Base-by-base conservation (phyloP, 2,797 vertebrate genomes). In the Staurois parvus region DNA sequence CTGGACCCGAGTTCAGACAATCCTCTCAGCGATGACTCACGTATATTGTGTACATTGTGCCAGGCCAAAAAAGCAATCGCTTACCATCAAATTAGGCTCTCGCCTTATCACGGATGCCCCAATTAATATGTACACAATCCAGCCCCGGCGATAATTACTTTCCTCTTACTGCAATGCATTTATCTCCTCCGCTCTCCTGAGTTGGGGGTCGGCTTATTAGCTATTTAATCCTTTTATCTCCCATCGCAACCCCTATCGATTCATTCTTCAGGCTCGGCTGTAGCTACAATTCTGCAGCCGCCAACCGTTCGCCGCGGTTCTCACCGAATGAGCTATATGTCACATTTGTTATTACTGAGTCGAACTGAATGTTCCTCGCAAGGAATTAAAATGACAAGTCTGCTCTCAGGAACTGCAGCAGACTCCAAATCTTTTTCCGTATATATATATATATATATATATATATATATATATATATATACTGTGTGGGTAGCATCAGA, bases 171-270 rank as follows among this genome's bases (percentile, higher is more conserved):
- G 29, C 67, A 34, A 19, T n/a, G 29, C 48, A 64, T 75, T 72
- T 66, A 29, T 77, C 93, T 95, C 94, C 93, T 92, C 92, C 26
- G 69, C 93, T 93, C 93, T 93, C 94, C 93, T 93, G 37, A 37
- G 0, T n/a, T 26, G 21, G 91, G 94, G 94, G 94, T 95, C 93
- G 93, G 90, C 59, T 94, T 93, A 94, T 95, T 93, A 93, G 91
- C 89, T 89, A 93, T 92, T 94, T 95, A 94, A 94, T 95, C 91
- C 91, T 90, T 93, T 92, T 93, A 89, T 92, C 92, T 92, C 88
- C 85, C 88, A 90, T 90, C 91, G 92, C 89, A 83, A 10, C 89
- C 88, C 89, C 88, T 91, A 94, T 91, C 92, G 91, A 94, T 93
- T 92, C 91, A 88, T 90, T 93, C 89, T 90, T 89, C 89, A 45